A percentile compares a stretch with the other conserved stretches of the same genome.
Conservation (phyloP, 2,888 invertebrate genomes). For the Dasysyrphus tricinctus region DNA sequence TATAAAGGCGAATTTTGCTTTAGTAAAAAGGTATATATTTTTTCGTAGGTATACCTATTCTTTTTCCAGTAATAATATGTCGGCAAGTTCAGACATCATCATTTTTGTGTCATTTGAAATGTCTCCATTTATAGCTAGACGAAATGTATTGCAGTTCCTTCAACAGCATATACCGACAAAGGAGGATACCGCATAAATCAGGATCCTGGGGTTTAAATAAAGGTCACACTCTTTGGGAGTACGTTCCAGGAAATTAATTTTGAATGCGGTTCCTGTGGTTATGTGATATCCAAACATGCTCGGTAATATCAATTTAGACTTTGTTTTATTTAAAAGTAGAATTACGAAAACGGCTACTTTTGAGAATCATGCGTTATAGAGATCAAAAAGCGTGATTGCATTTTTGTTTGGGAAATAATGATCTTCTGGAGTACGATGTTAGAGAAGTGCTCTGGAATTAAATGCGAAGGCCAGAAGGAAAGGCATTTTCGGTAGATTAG, state of each 20-base stretch:
- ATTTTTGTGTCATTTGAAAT: conserved; percentile 51
- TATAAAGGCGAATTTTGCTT: conserved; percentile 1
- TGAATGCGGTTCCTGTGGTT: conserved; percentile 71
- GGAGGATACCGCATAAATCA: conserved; percentile 55
- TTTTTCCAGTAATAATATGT: conserved; percentile 11
- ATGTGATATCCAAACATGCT: conserved; percentile 49
- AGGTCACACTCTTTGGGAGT: conserved; percentile 48
- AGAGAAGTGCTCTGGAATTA: no score
- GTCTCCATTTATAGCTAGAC: conserved; percentile 61
- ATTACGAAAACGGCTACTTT: neutral
- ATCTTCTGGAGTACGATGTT: no score
- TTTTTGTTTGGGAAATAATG: no score
- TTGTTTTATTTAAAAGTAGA: neutral
- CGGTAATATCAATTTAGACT: conserved; percentile 19
- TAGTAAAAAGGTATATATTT: conserved; percentile 2
- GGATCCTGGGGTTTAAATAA: conserved; percentile 39
- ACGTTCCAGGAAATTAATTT: conserved; percentile 59
- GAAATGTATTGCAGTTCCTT: conserved; percentile 15
- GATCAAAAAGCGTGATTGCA: no score
- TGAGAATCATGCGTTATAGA: no score
- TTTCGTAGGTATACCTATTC: neutral
- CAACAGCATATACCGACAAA: conserved; percentile 53
- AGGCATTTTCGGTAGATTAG: no score
- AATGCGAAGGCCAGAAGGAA: no score
- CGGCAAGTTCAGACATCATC: conserved; percentile 45